phyloP scores from a whole-genome alignment of 2,797 vertebrate species.

The Anguilla anguilla region DNA sequence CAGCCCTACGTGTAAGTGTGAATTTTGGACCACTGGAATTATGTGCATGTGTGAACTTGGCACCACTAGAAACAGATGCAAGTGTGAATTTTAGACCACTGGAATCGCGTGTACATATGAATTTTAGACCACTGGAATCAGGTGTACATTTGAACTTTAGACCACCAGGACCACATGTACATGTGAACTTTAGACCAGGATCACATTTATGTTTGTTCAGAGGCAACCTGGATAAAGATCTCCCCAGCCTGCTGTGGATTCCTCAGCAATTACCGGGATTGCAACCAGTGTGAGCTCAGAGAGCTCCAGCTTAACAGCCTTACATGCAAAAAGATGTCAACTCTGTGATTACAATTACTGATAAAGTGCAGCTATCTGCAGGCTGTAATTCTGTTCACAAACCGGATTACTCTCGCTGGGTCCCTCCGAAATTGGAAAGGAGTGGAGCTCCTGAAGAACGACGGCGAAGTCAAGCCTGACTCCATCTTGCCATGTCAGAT shows the following conservation, averaged over 20 bases:
- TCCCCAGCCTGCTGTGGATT: slow-evolving; percentile 54
- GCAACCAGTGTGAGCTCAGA: slow-evolving; percentile 45
- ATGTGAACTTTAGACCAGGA: too few relatives aligned
- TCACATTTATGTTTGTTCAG: neutral
- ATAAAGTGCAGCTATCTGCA: slow-evolving; percentile 54
- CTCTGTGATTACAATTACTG: slow-evolving; percentile 66
- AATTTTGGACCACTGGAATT: too few relatives aligned
- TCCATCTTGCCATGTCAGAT: neutral
- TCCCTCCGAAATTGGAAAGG: neutral
- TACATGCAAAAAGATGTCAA: slow-evolving; percentile 72
- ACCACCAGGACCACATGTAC: slow-evolving; percentile 34
- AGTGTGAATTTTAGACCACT: too few relatives aligned
- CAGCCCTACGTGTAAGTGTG: too few relatives aligned
- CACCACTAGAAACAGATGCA: too few relatives aligned
- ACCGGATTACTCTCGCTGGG: slow-evolving; percentile 2
- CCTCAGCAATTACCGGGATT: slow-evolving; percentile 62
- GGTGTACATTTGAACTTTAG: too few relatives aligned
- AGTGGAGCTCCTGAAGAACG: neutral
- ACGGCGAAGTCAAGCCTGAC: neutral
- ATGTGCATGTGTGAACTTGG: too few relatives aligned
- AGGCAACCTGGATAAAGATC: slow-evolving; percentile 57
- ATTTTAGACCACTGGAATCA: too few relatives aligned
- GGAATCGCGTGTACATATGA: too few relatives aligned
- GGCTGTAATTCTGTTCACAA: slow-evolving; percentile 20
- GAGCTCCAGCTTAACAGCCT: slow-evolving; percentile 59